Evolutionary conservation across 2,113 vertebrate species (phyloP).

Genomic region (Herpailurus yagouaroundi): DNA sequence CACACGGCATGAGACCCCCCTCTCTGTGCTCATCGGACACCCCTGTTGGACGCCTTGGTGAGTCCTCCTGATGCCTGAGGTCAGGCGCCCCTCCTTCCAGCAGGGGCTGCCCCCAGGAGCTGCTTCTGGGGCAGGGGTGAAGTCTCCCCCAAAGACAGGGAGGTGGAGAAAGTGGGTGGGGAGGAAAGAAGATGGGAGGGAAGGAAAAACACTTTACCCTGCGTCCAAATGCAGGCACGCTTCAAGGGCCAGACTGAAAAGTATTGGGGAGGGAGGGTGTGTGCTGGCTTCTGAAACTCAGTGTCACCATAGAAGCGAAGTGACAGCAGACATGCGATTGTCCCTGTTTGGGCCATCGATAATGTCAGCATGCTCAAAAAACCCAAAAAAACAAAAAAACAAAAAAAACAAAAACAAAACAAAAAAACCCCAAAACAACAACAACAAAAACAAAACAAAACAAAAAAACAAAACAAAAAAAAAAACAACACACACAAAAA

Average conservation of each 20-base stretch:
- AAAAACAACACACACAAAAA: too few relatives aligned
- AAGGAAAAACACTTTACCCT: accelerated
- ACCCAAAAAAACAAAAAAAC: too few relatives aligned
- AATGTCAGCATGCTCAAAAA: neutral
- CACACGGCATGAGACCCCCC: accelerated
- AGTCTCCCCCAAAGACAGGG: neutral
- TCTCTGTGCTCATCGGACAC: accelerated
- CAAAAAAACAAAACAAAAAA: too few relatives aligned
- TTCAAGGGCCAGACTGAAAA: neutral
- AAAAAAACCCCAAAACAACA: too few relatives aligned
- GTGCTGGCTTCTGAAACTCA: neutral
- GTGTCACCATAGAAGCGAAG: accelerated
- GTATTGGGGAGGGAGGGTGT: neutral
- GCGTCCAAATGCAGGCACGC: accelerated
- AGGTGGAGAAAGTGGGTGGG: neutral
- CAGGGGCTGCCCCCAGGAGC: neutral
- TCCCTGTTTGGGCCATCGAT: neutral
- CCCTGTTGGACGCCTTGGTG: accelerated
- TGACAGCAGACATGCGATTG: accelerated
- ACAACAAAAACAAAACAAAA: too few relatives aligned
- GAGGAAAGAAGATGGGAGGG: accelerated
- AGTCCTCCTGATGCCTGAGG: neutral
- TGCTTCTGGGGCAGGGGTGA: neutral
- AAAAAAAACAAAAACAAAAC: too few relatives aligned
- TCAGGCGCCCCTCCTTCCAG: accelerated